Conservation (phyloP, 2,888 invertebrate species). For the Lasioglossum figueresi region DNA sequence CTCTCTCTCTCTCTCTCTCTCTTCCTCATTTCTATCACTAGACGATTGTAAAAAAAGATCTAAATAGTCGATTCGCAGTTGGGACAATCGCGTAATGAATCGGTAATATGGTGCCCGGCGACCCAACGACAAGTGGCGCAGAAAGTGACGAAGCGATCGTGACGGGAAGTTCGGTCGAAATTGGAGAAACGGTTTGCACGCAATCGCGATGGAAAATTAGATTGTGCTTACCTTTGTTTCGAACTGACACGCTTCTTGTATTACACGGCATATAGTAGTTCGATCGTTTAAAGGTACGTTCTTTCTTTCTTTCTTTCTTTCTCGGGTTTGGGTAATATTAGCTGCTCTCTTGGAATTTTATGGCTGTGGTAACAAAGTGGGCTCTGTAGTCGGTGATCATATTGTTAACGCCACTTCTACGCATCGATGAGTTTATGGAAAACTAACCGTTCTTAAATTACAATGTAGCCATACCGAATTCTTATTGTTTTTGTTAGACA, state of each 20-base stretch:
- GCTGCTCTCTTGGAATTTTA: not conserved
- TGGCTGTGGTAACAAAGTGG: not conserved
- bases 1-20: constrained; percentile 20
- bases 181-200: constrained; percentile 28
- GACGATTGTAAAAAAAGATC: constrained; percentile 11
- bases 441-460: not conserved
- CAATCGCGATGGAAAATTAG: constrained; percentile 39
- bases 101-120: constrained; percentile 31
- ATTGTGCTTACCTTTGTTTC: constrained; percentile 21
- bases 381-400: not conserved
- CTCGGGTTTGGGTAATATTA: not conserved
- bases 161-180: constrained; percentile 30
- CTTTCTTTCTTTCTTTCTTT: no score
- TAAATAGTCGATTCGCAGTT: constrained; percentile 22
- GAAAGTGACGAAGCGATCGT: constrained; percentile 42
- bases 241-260: not conserved
- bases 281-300: not conserved
- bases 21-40: not conserved
- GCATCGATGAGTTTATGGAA: not conserved
- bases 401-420: not conserved
- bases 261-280: not conserved
- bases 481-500: not conserved
- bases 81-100: constrained; percentile 43
- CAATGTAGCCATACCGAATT: not conserved
- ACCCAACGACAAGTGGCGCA: constrained; percentile 12